Evolutionary conservation across 1,140 invertebrate species (phyloP), one percentile per base, ranked within the genome.

Genomic region (Orussus abietinus): DNA sequence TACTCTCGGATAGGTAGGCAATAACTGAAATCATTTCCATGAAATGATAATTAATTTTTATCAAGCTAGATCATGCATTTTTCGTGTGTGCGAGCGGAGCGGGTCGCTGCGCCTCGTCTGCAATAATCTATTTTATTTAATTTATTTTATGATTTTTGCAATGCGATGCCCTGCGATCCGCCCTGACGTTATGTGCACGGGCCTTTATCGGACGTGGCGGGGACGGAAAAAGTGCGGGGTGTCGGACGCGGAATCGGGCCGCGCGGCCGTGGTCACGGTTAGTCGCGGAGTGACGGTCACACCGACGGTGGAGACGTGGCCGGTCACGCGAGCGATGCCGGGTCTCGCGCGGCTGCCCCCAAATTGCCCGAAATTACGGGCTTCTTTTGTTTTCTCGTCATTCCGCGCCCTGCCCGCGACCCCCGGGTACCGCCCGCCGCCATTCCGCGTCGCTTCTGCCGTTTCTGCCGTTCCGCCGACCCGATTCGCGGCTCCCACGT

Each of bases 361-460:
- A 73, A 72, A 73, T 73, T 73, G 60, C 59, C 55, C 60, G 50
- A 72, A 73, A 73, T 73, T 74, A 70, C 70, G 69, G 69, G 66
- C 60, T 65, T 69, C 64, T 70, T 70, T 70, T 74, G 66, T 73
- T 71, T 70, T 64, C 59, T 53, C 60, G 65, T 71, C 64, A 66
- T 68, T 66, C 51, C 41, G 57, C 56, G 56, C 58, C n/a, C 58
- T 64, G 61, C 59, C 45, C 51, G 13, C 26, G n/a, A n/a, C n/a
- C n/a, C n/a, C n/a, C n/a, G n/a, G n/a, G n/a, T n/a, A n/a, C n/a
- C n/a, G 26, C 42, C 38, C 12, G 11, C 21, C 48, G 42, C 22
- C 51, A 57, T 66, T 62, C 51, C 59, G 62, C 66, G 57, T 67
- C 63, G 62, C 64, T 70, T 68, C 55, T 66, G 53, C 13, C 34